These are phyloP conservation scores for Hydrozoanthus gracilis DNA, from an alignment of 92 coral and sea anemone species.

Conservation along the genomic window DNA sequence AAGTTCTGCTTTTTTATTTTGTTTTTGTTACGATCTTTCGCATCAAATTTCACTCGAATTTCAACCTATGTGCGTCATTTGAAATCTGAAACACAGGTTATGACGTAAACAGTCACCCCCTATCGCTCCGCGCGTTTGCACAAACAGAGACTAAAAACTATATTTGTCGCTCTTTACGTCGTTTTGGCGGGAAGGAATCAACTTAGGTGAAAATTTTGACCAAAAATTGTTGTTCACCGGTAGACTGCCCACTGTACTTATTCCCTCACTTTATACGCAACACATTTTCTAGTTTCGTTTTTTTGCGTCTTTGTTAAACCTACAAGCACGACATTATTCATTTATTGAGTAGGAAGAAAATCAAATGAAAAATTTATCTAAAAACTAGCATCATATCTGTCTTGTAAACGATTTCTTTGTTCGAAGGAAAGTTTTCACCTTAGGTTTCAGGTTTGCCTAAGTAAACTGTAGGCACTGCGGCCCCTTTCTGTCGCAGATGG, in stretches of 20 bases:
- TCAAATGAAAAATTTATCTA: too few species aligned
- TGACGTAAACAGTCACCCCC: background rate
- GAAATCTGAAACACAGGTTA: background rate
- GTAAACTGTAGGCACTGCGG: too few species aligned
- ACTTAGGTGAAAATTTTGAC: background rate
- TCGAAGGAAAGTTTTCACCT: too few species aligned
- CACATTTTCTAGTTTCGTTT: background rate
- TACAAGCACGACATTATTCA: too few species aligned
- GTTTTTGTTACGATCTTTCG: background rate
- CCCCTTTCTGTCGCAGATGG: too few species aligned
- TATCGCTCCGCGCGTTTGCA: background rate
- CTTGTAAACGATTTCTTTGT: too few species aligned
- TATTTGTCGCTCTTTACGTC: background rate
- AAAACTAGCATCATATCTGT: too few species aligned
- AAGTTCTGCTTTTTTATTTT: too few species aligned
- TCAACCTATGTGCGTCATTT: slow-evolving; percentile 8
- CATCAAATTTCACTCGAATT: background rate
- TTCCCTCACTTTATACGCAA: background rate
- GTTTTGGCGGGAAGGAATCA: slow-evolving; percentile 17
- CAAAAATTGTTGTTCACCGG: too few species aligned
- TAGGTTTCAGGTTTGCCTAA: too few species aligned
- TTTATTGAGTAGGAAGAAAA: too few species aligned
- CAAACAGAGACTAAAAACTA: slow-evolving; percentile 1
- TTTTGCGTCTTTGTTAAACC: too few species aligned
- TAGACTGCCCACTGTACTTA: background rate